Percentiles rank a stretch among this genome's conserved stretches.
phyloP scores from a whole-genome alignment of 2,797 vertebrate species.

The Gymnoscopelus braueri region DNA sequence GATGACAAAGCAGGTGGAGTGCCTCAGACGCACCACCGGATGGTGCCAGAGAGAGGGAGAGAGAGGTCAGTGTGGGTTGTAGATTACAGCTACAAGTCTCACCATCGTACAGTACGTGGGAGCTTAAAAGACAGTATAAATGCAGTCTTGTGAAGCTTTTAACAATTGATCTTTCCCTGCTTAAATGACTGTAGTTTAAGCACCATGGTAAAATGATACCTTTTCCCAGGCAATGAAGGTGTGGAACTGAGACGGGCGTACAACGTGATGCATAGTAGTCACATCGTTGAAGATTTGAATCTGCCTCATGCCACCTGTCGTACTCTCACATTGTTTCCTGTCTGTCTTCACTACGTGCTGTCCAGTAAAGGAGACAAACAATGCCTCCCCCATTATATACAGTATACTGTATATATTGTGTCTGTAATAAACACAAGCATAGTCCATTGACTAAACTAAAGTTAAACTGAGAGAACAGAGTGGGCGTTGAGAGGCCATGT shows the following conservation, averaged over 20 bases:
- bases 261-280: too few species aligned
- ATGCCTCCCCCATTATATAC: background rate
- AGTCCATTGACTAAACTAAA: conserved; percentile 39
- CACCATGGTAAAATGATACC: background rate
- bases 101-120: too few species aligned
- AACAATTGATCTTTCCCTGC: too few species aligned
- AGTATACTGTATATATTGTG: background rate
- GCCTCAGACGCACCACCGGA: conserved; percentile 40
- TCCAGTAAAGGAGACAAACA: conserved; percentile 3
- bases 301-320: background rate
- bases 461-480: conserved; percentile 53
- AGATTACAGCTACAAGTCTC: conserved; percentile 32
- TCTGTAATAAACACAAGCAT: conserved; percentile 27
- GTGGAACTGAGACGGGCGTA: too few species aligned
- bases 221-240: conserved; percentile 3
- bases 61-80: background rate
- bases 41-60: conserved; percentile 51
- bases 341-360: conserved; percentile 5
- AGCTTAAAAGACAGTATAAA: too few species aligned
- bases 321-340: conserved; percentile 7
- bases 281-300: background rate
- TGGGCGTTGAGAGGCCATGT: conserved; percentile 57
- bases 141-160: background rate
- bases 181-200: background rate
- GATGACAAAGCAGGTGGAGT: conserved; percentile 4